A percentile compares a stretch with the other conserved stretches of the same genome.
phyloP scores from a whole-genome alignment of 2,888 invertebrate genomes.

The Alloscopus bannaensis region DNA sequence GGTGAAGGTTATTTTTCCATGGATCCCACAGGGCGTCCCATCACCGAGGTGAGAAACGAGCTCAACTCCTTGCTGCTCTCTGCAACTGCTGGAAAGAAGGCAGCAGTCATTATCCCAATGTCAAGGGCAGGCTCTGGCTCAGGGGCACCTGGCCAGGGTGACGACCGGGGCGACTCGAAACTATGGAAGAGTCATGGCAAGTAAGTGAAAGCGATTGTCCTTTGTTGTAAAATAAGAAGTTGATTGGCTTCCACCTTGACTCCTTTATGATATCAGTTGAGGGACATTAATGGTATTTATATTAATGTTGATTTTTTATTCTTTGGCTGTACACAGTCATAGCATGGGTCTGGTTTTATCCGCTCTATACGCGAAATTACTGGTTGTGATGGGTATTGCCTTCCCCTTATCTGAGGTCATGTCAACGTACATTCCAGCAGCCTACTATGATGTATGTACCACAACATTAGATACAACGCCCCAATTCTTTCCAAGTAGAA shows the following conservation, averaged over 20 bases:
- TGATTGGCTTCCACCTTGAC: not conserved
- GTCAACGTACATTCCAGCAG: constrained; percentile 93
- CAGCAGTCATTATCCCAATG: constrained; percentile 46
- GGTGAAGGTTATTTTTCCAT: not conserved
- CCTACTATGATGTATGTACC: constrained; percentile 88
- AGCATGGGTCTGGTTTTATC: constrained; percentile 92
- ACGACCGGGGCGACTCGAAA: constrained; percentile 40
- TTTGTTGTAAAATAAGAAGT: no score
- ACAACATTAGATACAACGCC: no score
- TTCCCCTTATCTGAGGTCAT: constrained; percentile 98
- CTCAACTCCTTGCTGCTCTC: not conserved
- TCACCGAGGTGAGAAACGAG: constrained; percentile 10
- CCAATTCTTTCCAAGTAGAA: no score
- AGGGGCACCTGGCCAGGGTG: not conserved
- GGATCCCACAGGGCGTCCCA: not conserved
- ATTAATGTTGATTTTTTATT: not conserved
- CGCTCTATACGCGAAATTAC: constrained; percentile 92
- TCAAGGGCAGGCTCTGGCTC: constrained; percentile 17
- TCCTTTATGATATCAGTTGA: no score
- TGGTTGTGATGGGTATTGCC: constrained; percentile 96
- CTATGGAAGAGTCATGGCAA: constrained; percentile 66
- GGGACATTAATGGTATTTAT: no score
- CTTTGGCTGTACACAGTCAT: constrained; percentile 80
- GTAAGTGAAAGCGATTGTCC: constrained; percentile 48
- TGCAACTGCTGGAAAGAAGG: not conserved